Evolutionary conservation across 1,140 invertebrate genomes (phyloP), one percentile per base, ranked within the genome.

Genomic region (Micrasema longulum): DNA sequence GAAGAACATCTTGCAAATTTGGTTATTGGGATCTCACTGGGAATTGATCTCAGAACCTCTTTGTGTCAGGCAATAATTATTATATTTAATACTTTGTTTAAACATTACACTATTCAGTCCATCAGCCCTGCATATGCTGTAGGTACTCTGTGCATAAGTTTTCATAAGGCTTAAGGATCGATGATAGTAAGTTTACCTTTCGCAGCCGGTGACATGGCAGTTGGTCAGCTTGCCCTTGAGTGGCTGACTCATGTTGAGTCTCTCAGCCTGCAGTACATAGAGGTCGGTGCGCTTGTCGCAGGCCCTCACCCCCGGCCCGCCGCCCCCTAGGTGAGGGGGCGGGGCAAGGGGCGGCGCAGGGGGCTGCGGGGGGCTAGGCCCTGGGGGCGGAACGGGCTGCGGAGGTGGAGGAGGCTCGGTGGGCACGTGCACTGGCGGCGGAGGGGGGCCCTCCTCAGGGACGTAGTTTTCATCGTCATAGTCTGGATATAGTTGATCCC

Each of bases 201-300:
- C 94, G 80, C 95, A 97, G 74, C 94, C 93, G 16, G 93, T 93
- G 23, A 91, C 88, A 78, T 96, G 94, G 79, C 95, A 97, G 80
- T 96, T 96, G 0, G 94, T 96, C 0, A 97, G 85, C 80, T 95
- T 94, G n/a, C 94, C 95, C 83, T 96, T 93, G 16, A 86, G 79
- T 5, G 83, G 82, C 62, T 83, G 81, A 72, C 92, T 93, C 36
- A 91, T 91, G 74, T 92, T 94, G 5, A 96, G 86, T 68, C 91
- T 86, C 20, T 93, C 89, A 0, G 92, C 92, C 81, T 96, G 93
- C 11, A 96, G 80, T 66, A 93, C 91, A 80, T 95, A 97, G 0
- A 97, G 87, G 81, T 95, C 93, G 0, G 94, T 92, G 78, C 92
- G 92, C 71, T 95, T 92, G 80, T 96, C 94, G 76, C 95, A 97